phyloP scores from a whole-genome alignment of 2,113 vertebrate genomes.

The Strix aluco region DNA sequence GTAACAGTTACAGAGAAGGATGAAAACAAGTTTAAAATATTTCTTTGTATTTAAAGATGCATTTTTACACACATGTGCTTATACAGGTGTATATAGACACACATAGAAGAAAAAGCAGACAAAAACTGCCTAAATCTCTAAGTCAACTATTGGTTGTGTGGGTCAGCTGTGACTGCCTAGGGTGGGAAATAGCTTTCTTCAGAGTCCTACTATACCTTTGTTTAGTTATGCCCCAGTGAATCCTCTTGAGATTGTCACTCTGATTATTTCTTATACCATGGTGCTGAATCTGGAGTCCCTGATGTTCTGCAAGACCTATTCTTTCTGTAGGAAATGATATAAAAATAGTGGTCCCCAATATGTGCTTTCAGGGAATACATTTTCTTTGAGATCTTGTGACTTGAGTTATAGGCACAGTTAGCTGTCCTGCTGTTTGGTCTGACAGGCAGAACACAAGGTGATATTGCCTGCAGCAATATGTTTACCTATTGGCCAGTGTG shows the following conservation, averaged over 20 bases:
- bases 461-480: not conserved
- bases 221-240: not conserved
- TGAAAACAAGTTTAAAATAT: not conserved
- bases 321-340: not conserved
- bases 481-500: not conserved
- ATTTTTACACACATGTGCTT: not conserved
- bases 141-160: not conserved
- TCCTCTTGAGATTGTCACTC: not conserved
- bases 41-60: not conserved
- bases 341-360: not conserved
- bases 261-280: not conserved
- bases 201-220: not conserved
- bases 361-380: not conserved
- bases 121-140: not conserved
- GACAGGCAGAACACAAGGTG: not conserved
- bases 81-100: not conserved
- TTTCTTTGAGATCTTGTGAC: not conserved
- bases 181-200: not conserved
- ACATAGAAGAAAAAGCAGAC: not conserved
- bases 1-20: not conserved
- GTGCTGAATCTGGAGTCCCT: not conserved
- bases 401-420: not conserved
- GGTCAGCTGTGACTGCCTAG: not conserved
- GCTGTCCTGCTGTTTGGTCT: not conserved
- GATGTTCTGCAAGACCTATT: not conserved